These are phyloP conservation scores for Labroides dimidiatus DNA, from an alignment of 2,797 vertebrate species.

Conservation along the genomic window DNA sequence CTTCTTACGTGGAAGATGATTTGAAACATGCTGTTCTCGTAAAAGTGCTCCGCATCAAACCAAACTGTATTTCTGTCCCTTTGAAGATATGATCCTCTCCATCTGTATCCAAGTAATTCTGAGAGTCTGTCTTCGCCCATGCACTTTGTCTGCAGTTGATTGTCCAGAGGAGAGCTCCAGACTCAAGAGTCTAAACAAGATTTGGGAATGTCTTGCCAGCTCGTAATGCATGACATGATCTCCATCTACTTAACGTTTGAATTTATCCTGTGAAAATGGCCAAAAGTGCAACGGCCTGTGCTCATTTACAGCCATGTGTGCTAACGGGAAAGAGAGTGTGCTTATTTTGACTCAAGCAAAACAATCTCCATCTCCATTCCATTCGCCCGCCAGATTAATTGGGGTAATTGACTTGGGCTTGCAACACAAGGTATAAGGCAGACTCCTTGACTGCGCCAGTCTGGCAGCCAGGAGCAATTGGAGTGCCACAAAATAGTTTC, in stretches of 20 bases:
- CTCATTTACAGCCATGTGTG: slow-evolving; percentile 71
- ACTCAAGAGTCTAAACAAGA: slow-evolving; percentile 65
- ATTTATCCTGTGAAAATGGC: slow-evolving; percentile 65
- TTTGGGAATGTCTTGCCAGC: slow-evolving; percentile 62
- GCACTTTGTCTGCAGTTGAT: slow-evolving; percentile 73
- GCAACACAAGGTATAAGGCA: slow-evolving; percentile 66
- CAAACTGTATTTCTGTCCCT: slow-evolving; percentile 71
- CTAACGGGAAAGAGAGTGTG: slow-evolving; percentile 59
- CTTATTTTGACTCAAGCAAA: slow-evolving; percentile 77
- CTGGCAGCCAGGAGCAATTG: slow-evolving; percentile 78
- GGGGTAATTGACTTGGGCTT: slow-evolving; percentile 74
- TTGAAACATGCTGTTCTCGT: slow-evolving; percentile 74
- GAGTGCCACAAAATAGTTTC: slow-evolving; percentile 59
- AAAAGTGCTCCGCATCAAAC: slow-evolving; percentile 73
- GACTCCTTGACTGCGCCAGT: slow-evolving; percentile 66
- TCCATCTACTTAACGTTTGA: slow-evolving; percentile 64
- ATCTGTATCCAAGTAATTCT: slow-evolving; percentile 74
- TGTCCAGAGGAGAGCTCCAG: slow-evolving; percentile 62
- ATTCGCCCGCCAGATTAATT: slow-evolving; percentile 75
- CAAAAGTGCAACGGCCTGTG: slow-evolving; percentile 57
- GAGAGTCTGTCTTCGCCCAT: slow-evolving; percentile 69
- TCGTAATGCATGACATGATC: slow-evolving; percentile 65
- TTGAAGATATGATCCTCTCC: slow-evolving; percentile 81
- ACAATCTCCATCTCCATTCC: slow-evolving; percentile 76
- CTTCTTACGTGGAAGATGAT: slow-evolving; percentile 63